These are phyloP conservation scores for Melipona quadrifasciata DNA, from an alignment of 1,140 invertebrate genomes.

Conservation along the genomic window DNA sequence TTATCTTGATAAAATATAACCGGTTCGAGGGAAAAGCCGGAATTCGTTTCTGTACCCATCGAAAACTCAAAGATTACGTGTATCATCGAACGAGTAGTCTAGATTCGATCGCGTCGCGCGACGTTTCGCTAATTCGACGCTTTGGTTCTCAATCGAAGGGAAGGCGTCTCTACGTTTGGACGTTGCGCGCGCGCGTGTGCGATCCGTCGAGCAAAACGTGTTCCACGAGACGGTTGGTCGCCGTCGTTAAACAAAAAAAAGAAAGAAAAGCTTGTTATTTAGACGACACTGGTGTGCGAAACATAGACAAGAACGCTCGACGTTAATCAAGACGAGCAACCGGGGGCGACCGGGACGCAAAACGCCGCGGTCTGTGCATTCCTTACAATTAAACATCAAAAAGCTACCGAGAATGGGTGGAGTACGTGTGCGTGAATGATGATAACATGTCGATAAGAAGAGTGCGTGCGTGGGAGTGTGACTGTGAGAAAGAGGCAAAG, in stretches of 20 bases:
- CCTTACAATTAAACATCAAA: slow-evolving; percentile 2
- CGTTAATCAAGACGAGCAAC: slow-evolving; percentile 30
- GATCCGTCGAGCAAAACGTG: slow-evolving; percentile 57
- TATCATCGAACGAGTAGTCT: not conserved
- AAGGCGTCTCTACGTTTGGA: not conserved
- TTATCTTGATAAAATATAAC: not conserved
- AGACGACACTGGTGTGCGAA: slow-evolving; percentile 14
- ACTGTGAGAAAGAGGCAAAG: slow-evolving; percentile 16
- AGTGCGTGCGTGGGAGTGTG: slow-evolving; percentile 8
- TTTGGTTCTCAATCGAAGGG: not conserved
- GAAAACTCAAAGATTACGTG: not conserved
- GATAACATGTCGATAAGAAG: slow-evolving; percentile 21
- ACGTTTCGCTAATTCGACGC: not conserved
- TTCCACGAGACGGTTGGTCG: slow-evolving; percentile 56
- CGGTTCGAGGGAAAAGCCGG: not conserved
- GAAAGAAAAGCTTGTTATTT: slow-evolving; percentile 53
- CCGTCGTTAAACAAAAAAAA: slow-evolving; percentile 46
- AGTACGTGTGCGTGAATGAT: not conserved
- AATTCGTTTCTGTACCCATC: no score
- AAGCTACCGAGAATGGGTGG: not conserved
- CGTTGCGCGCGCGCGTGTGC: slow-evolving; percentile 3
- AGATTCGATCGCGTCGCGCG: not conserved
- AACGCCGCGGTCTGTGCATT: slow-evolving; percentile 26
- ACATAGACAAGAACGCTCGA: not conserved
- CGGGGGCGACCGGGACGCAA: slow-evolving; percentile 28